A percentile compares a stretch with the other conserved stretches of the same genome.
Evolutionary conservation across 2,888 invertebrate species (phyloP).

Genomic region (Mycalesis mineus): DNA sequence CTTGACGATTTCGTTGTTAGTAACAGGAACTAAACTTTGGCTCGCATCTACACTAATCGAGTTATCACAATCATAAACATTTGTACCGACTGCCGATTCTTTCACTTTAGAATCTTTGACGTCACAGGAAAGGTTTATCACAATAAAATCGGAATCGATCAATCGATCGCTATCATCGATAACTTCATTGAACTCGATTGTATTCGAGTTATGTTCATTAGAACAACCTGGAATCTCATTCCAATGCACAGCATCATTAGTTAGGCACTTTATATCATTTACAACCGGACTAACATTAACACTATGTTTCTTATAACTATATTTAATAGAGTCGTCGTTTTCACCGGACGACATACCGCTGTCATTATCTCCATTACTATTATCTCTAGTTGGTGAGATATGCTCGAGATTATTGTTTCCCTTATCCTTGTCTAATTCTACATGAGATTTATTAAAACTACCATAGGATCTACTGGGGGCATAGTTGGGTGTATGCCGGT

Average conservation of each 20-base stretch:
- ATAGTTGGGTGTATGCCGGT: constrained; percentile 32
- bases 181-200: constrained; percentile 18
- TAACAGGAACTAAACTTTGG: constrained; percentile 68
- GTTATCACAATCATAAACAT: constrained; percentile 58
- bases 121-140: constrained; percentile 66
- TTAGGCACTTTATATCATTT: constrained; percentile 69
- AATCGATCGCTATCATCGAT: constrained; percentile 27
- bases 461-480: constrained; percentile 52
- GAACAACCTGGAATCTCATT: constrained; percentile 75
- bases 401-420: constrained; percentile 19
- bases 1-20: constrained; percentile 63
- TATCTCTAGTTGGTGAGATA: constrained; percentile 18
- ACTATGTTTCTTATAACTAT: constrained; percentile 41
- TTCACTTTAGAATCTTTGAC: constrained; percentile 45
- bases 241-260: constrained; percentile 55
- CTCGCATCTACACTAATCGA: constrained; percentile 54
- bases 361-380: constrained; percentile 37
- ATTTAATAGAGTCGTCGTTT: constrained; percentile 61
- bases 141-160: constrained; percentile 55
- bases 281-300: constrained; percentile 45
- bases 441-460: constrained; percentile 59
- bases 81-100: constrained; percentile 46
- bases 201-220: constrained; percentile 42
- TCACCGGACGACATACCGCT: constrained; percentile 74
- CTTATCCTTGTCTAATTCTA: constrained; percentile 36